Percentiles rank a stretch among this genome's conserved stretches.
phyloP scores from a whole-genome alignment of 2,797 vertebrate species.

The Selene dorsalis region DNA sequence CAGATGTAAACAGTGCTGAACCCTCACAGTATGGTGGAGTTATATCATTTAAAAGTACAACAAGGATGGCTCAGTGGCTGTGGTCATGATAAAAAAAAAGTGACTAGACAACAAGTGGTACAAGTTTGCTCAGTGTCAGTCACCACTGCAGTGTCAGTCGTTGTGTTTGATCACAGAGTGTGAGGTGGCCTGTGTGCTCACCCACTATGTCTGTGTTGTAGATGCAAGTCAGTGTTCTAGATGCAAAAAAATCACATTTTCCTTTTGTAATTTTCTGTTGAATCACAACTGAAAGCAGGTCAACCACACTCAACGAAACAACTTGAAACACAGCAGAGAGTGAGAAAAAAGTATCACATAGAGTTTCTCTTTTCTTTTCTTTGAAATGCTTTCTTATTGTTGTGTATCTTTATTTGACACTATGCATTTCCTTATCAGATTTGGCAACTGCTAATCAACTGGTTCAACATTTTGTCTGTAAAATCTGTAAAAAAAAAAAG shows the following conservation, averaged over 20 bases:
- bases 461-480: background rate
- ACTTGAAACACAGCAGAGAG: background rate
- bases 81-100: background rate
- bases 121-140: background rate
- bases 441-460: background rate
- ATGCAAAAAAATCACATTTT: background rate
- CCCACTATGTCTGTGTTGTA: background rate
- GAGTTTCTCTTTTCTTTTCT: background rate
- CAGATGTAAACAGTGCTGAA: slow-evolving; percentile 23
- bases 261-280: background rate
- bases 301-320: background rate
- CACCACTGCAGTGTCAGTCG: background rate
- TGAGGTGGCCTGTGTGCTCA: background rate
- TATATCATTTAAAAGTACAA: background rate
- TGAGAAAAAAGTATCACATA: background rate
- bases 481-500: no score
- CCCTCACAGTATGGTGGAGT: background rate
- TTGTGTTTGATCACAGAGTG: background rate
- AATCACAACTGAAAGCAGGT: background rate
- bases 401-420: background rate
- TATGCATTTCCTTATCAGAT: background rate
- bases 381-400: background rate
- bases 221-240: background rate
- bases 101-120: background rate
- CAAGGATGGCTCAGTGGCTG: background rate